Evolutionary conservation across 2,888 invertebrate species (phyloP).

Genomic region (Polyommatus iphigenia): DNA sequence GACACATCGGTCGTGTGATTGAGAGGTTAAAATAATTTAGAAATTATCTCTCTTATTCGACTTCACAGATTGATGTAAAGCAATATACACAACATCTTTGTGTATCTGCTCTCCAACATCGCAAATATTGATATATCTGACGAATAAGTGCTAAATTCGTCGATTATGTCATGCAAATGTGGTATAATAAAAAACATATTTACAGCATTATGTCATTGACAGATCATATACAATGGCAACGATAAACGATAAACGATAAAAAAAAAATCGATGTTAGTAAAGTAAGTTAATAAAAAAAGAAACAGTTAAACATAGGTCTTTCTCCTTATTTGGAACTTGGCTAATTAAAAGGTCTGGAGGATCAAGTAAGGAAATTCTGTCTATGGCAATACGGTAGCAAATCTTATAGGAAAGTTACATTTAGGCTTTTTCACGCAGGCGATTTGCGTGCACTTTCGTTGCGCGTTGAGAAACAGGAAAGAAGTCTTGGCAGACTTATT

Average conservation of each 20-base stretch:
- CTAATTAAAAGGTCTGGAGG: not conserved
- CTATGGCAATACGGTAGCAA: too few relatives aligned
- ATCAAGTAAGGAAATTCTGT: too few relatives aligned
- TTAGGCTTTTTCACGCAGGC: too few relatives aligned
- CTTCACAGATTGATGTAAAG: not conserved
- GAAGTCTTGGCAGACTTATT: too few relatives aligned
- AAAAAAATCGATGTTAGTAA: not conserved
- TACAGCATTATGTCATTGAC: not conserved
- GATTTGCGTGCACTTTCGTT: not conserved
- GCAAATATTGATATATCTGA: not conserved
- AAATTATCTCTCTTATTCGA: not conserved
- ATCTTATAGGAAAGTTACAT: too few relatives aligned
- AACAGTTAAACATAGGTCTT: not conserved
- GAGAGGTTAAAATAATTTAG: too few relatives aligned
- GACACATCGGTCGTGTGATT: too few relatives aligned
- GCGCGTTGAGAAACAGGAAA: too few relatives aligned
- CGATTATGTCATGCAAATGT: slow-evolving; percentile 19
- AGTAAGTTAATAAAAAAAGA: not conserved
- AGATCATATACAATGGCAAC: not conserved
- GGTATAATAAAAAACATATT: slow-evolving; percentile 21
- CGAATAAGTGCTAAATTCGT: not conserved
- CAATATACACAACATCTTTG: not conserved
- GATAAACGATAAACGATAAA: too few relatives aligned
- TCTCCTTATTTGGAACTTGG: not conserved
- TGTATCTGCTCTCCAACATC: not conserved